Evolutionary conservation across 2,797 vertebrate genomes (phyloP).

Genomic region (Pseudomugil gertrudae): DNA sequence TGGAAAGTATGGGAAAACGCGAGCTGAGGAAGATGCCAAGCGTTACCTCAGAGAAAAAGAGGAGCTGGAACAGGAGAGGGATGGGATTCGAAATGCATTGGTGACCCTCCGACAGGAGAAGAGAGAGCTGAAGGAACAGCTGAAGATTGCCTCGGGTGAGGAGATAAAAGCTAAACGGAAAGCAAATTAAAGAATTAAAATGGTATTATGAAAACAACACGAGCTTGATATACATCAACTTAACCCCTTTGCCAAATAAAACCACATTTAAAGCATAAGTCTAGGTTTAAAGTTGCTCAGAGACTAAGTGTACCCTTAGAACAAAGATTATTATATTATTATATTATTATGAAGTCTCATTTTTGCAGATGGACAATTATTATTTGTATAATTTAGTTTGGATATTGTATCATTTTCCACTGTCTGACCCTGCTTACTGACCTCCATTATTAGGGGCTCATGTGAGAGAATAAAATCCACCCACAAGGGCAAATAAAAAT

Average conservation of each 20-base stretch:
- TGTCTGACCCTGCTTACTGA: slow-evolving; percentile 25
- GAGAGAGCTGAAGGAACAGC: slow-evolving; percentile 86
- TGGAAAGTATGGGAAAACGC: slow-evolving; percentile 92
- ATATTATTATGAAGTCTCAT: too few species aligned
- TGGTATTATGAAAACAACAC: background rate
- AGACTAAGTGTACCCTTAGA: background rate
- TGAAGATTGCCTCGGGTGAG: slow-evolving; percentile 86
- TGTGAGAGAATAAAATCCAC: slow-evolving; percentile 41
- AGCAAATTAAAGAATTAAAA: slow-evolving; percentile 4
- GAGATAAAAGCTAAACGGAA: background rate
- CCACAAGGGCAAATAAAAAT: slow-evolving; percentile 32
- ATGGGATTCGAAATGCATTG: slow-evolving; percentile 86
- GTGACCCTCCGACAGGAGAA: slow-evolving; percentile 88
- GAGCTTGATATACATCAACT: background rate
- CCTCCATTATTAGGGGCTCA: slow-evolving; percentile 23
- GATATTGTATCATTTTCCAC: slow-evolving; percentile 1
- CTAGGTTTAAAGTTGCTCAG: background rate
- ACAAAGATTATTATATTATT: too few species aligned
- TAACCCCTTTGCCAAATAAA: background rate
- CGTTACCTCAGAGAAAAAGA: slow-evolving; percentile 91
- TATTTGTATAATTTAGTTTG: slow-evolving; percentile 11
- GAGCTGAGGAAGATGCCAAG: slow-evolving; percentile 94
- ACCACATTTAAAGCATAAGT: background rate
- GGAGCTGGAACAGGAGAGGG: slow-evolving; percentile 89
- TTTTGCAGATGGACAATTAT: slow-evolving; percentile 2